Evolutionary conservation across 2,888 invertebrate species (phyloP).

Genomic region (Thereva unica): DNA sequence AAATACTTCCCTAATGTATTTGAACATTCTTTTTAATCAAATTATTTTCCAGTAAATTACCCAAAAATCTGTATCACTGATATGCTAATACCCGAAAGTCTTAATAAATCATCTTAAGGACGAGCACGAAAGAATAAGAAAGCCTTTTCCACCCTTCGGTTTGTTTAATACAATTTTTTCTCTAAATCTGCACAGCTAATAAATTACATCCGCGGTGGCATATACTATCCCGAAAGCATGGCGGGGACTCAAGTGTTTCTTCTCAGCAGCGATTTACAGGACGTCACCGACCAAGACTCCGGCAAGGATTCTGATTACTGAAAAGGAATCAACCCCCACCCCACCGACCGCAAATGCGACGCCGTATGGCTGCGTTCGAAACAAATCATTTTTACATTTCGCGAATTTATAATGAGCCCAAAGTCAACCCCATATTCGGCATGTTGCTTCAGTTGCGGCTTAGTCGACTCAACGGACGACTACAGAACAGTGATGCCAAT

Average conservation of each 20-base stretch:
- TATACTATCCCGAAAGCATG: constrained; percentile 8
- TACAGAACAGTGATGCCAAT: neutral
- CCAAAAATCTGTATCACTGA: constrained; percentile 36
- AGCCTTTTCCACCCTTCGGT: constrained; percentile 5
- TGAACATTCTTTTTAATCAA: constrained; percentile 29
- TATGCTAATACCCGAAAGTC: constrained; percentile 38
- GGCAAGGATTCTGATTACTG: neutral
- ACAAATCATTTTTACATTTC: constrained; percentile 36
- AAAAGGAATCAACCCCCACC: constrained; percentile 9
- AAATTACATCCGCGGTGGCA: constrained; percentile 37
- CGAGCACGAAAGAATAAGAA: constrained; percentile 21
- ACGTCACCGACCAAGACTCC: constrained; percentile 13
- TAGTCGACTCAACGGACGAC: too few species aligned
- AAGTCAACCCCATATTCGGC: neutral
- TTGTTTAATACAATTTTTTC: neutral
- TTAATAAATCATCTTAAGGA: constrained; percentile 38
- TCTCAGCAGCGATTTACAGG: neutral
- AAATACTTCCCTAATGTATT: too few species aligned
- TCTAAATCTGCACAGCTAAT: constrained; percentile 30
- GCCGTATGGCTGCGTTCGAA: neutral
- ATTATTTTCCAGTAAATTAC: constrained; percentile 41
- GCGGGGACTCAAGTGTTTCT: neutral
- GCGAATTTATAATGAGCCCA: constrained; percentile 29
- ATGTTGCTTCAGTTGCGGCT: too few species aligned
- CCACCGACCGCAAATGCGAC: constrained; percentile 15